A percentile compares a stretch with the other conserved stretches of the same genome.
Conservation (phyloP, 2,797 vertebrate genomes). For the Prunella strophiata region DNA sequence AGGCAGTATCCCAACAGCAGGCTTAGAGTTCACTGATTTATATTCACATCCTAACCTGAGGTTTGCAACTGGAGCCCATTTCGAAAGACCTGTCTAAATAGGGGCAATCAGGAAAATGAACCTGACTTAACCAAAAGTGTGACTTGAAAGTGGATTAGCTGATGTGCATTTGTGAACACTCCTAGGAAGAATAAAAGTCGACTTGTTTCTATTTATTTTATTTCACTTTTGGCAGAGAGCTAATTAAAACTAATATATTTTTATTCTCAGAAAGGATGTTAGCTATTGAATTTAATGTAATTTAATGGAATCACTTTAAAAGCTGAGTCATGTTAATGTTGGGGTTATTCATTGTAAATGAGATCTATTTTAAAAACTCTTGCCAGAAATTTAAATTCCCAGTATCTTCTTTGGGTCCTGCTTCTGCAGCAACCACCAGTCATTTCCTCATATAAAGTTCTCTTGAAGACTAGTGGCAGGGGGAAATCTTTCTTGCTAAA, state of each 20-base stretch:
- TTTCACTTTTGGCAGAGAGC: background rate
- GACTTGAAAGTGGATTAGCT: constrained; percentile 62
- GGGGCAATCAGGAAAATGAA: constrained; percentile 69
- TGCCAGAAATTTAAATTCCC: background rate
- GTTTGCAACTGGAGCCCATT: constrained; percentile 47
- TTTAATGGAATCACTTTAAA: constrained; percentile 22
- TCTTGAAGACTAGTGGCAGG: background rate
- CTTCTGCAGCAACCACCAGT: background rate
- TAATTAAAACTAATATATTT: constrained; percentile 29
- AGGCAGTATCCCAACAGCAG: background rate
- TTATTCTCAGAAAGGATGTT: background rate
- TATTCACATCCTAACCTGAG: constrained; percentile 57
- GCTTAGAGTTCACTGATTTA: constrained; percentile 60
- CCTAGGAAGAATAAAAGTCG: background rate
- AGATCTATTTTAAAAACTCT: background rate
- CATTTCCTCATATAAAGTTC: background rate
- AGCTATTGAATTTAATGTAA: constrained; percentile 1
- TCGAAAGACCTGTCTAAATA: constrained; percentile 65
- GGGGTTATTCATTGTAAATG: background rate
- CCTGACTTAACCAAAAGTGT: constrained; percentile 57
- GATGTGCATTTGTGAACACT: background rate
- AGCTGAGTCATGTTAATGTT: background rate
- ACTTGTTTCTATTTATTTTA: constrained; percentile 30
- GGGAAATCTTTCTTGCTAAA: background rate
- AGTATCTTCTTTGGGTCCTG: background rate